Evolutionary conservation across 2,113 vertebrate genomes (phyloP), one percentile per base, ranked within the genome.

Genomic region (Datnioides undecimradiatus): DNA sequence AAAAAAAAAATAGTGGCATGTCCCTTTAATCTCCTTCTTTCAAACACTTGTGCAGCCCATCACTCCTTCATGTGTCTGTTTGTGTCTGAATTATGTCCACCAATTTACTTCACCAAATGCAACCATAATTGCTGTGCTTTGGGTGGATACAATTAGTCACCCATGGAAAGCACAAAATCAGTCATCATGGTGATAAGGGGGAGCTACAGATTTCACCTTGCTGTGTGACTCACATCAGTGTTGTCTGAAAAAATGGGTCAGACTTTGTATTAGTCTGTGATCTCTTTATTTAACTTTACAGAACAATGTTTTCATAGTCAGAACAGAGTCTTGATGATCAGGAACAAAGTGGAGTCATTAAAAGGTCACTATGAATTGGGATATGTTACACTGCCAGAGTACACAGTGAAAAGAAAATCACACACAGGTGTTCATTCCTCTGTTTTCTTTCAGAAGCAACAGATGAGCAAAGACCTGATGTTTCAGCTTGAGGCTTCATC

Each of bases 361-460:
- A 41, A 63, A 60, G 27, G 13, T 73, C n/a, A 23, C 25, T 34
- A 51, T 80, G 36, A 43, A 52, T 71, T 25, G 38, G 19, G 29
- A 8, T 79, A 34, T n/a, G 16, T 55, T 63, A 4, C 1, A 16
- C 25, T 52, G 34, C 45, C 33, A 51, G 25, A 60, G 58, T 21
- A 71, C 41, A 57, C 13, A 38, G 13, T 17, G 8, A 51, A 33
- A 17, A 54, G 38, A 36, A 67, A 66, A 79, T 48, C 68, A 72
- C 19, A 71, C 16, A 31, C 40, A 38, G 59, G 72, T 66, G 33
- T 38, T 46, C 36, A 48, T 46, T 43, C 11, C 31, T 41, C 14
- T 36, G 16, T 25, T 60, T 40, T 46, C 23, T 46, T 21, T 45
- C 34, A 49, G 43, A 59, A 33, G 43, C 38, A 51, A 45, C 8